These are phyloP conservation scores for Poeciliopsis gracilis DNA, from an alignment of 2,797 vertebrate species.

Conservation along the genomic window DNA sequence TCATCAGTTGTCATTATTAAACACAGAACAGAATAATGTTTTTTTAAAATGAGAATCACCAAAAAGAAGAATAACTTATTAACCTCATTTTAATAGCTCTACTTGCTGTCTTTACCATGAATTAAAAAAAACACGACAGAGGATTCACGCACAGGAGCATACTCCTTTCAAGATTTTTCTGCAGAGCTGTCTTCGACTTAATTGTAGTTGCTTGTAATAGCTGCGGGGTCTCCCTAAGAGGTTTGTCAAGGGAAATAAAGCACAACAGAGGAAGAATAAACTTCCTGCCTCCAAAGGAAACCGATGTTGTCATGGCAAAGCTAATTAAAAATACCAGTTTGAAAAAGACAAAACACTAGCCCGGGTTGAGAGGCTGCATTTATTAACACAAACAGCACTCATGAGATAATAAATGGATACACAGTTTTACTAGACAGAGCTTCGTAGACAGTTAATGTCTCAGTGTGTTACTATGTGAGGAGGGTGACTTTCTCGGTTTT, in stretches of 20 bases:
- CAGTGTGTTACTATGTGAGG: not conserved
- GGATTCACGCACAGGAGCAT: constrained; percentile 13
- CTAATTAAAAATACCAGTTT: constrained; percentile 49
- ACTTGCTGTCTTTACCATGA: not conserved
- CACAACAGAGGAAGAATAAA: constrained; percentile 65
- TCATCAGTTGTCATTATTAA: constrained; percentile 39
- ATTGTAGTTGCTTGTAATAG: constrained; percentile 60
- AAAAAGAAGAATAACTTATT: not conserved
- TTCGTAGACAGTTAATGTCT: constrained; percentile 3
- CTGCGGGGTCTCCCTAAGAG: constrained; percentile 53
- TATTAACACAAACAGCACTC: constrained; percentile 6
- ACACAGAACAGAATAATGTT: not conserved
- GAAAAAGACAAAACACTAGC: constrained; percentile 30
- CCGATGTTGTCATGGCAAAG: constrained; percentile 61
- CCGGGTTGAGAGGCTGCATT: constrained; percentile 21
- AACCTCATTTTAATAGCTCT: not conserved
- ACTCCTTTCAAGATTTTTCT: constrained; percentile 37
- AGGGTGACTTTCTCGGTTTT: constrained; percentile 23
- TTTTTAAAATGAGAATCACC: not conserved
- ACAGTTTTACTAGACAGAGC: constrained; percentile 12
- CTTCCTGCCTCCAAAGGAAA: constrained; percentile 68
- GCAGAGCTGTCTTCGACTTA: constrained; percentile 51
- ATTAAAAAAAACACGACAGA: not conserved
- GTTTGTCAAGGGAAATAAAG: constrained; percentile 73
- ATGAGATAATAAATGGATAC: constrained; percentile 19